Base-by-base conservation (phyloP, 2,888 invertebrate species). In the Athalia circularis region DNA sequence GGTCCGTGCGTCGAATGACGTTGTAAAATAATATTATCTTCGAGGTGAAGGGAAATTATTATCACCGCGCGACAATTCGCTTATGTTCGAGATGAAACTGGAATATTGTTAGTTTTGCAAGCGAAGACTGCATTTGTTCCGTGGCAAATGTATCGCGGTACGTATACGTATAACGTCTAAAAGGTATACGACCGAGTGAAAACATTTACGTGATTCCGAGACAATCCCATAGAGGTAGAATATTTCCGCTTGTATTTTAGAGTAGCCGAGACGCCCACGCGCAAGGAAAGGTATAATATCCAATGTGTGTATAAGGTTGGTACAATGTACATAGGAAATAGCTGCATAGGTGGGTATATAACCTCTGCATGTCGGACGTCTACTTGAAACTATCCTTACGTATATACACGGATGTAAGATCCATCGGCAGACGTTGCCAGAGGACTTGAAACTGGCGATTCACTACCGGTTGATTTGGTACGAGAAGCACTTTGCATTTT, bases 381-480 rank as follows among this genome's bases (percentile, higher is more conserved):
- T 68, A 43, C 52, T 29, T 6, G 29, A 54, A 72, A n/a, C n/a
- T 59, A 47, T 13, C 57, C 29, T 9, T 72, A 47, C 45, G 50
- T 70, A 57, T 11, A 54, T n/a, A 57, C 45, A 47, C 47, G 9
- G 59, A 72, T 47, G 52, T 59, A 72, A 72, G 72, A 59, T 29
- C 72, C 59, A 72, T 72, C 47, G 72, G 72, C 72, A 72, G 72
- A 72, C 72, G 59, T 72, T 72, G 68, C 72, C 72, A 15, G 59
- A 72, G 72, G 72, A 47, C 59, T 72, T 59, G 72, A 47, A 29
- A 29, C 29, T 29, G 59, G 72, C 59, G 45, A 72, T 72, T 59
- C 72, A 72, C 72, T 72, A 57, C 57, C 70, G 72, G 72, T 72
- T 72, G 72, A 72, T 72, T 72, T 62, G 62, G 9, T 76, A 52